These are phyloP conservation scores for Gymnothorax reevesii DNA, from an alignment of 2,797 vertebrate genomes.

Conservation along the genomic window DNA sequence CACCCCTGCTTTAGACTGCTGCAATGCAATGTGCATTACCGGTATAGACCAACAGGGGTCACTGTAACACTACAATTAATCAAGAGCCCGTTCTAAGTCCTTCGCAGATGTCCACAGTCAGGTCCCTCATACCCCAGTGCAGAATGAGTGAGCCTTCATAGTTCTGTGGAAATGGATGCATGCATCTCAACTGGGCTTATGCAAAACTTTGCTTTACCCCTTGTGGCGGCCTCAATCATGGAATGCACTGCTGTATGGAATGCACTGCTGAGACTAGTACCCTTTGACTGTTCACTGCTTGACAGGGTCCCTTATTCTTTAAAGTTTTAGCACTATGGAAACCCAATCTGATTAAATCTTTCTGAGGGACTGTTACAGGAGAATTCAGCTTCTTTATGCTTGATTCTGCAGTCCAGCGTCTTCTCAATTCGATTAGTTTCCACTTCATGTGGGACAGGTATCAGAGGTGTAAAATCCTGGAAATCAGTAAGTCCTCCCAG, in stretches of 20 bases:
- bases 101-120: background rate
- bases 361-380: background rate
- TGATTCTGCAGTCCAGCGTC: background rate
- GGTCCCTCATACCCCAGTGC: background rate
- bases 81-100: background rate
- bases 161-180: background rate
- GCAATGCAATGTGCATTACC: background rate
- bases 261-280: background rate
- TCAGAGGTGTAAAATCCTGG: background rate
- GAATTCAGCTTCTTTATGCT: background rate
- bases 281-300: background rate
- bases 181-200: background rate
- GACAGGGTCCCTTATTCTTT: background rate
- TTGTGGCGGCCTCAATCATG: background rate
- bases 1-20: background rate
- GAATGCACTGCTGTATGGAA: background rate
- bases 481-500: too few species aligned
- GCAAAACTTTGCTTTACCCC: background rate
- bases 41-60: constrained; percentile 58
- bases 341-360: background rate
- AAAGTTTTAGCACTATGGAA: background rate
- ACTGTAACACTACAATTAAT: constrained; percentile 44
- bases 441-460: background rate
- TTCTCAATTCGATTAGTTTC: background rate
- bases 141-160: background rate